phyloP scores from a whole-genome alignment of 1,140 invertebrate genomes.

The Hermetia illucens region DNA sequence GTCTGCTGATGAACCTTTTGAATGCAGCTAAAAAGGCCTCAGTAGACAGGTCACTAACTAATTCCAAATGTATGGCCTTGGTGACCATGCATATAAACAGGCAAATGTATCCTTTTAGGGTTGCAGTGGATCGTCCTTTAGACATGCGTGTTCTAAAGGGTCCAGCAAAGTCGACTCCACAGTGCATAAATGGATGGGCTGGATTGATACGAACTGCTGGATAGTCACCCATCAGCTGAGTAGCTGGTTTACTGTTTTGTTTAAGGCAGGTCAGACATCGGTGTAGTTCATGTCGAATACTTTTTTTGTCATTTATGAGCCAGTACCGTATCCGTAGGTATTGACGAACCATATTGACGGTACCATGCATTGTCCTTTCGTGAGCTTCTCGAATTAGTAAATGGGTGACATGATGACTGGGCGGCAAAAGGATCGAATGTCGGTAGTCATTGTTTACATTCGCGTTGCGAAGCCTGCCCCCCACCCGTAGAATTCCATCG shows the following conservation, averaged over 20 bases:
- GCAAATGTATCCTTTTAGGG: constrained; percentile 12
- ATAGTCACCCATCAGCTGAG: constrained; percentile 22
- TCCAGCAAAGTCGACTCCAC: constrained; percentile 29
- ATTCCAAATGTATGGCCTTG: constrained; percentile 27
- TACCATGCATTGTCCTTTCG: constrained; percentile 12
- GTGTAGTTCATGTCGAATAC: too few species aligned
- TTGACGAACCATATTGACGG: constrained; percentile 7
- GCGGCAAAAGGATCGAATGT: constrained; percentile 11
- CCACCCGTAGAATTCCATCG: constrained; percentile 13
- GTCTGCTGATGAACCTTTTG: constrained; percentile 16
- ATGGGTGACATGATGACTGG: constrained; percentile 8
- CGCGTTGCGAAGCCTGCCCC: constrained; percentile 11
- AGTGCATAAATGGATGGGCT: constrained; percentile 17
- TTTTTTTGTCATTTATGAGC: constrained; percentile 10
- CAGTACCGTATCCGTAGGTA: constrained; percentile 11
- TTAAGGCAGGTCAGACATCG: constrained; percentile 13
- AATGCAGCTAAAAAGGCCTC: constrained; percentile 20
- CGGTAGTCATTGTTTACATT: constrained; percentile 6
- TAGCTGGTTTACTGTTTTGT: background rate
- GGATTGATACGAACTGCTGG: constrained; percentile 16
- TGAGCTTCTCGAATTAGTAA: constrained; percentile 16
- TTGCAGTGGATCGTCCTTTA: constrained; percentile 1
- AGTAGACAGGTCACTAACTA: constrained; percentile 20
- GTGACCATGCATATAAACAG: constrained; percentile 18
- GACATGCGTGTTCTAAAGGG: constrained; percentile 17